A percentile compares a stretch with the other conserved stretches of the same genome.
Evolutionary conservation across 2,113 vertebrate genomes (phyloP).

Genomic region (Atractosteus spatula): DNA sequence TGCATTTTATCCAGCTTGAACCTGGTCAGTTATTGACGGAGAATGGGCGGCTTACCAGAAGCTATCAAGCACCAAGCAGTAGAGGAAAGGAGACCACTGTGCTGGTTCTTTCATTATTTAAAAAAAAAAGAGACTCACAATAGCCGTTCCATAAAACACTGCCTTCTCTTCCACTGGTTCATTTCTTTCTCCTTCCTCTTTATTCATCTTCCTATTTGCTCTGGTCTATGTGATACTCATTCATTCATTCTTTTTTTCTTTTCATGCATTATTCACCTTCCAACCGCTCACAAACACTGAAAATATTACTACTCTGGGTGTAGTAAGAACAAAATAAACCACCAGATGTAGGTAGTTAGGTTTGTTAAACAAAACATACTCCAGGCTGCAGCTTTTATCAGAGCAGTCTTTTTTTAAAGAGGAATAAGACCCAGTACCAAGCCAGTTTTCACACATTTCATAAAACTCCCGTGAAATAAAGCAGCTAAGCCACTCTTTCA

Average conservation of each 20-base stretch:
- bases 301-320: conserved; percentile 24
- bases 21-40: conserved; percentile 33
- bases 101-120: too few species aligned
- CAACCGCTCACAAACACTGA: background rate
- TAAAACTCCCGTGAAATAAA: background rate
- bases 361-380: conserved; percentile 38
- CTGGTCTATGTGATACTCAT: too few species aligned
- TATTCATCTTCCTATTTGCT: too few species aligned
- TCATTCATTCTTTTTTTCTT: too few species aligned
- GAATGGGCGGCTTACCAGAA: conserved; percentile 19
- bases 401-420: conserved; percentile 22
- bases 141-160: too few species aligned
- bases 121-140: too few species aligned
- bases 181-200: too few species aligned
- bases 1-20: conserved; percentile 40
- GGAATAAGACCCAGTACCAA: conserved; percentile 36
- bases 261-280: too few species aligned
- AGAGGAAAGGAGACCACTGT: too few species aligned
- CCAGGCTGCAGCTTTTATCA: conserved; percentile 10
- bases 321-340: conserved; percentile 25
- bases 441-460: conserved; percentile 59
- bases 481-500: conserved; percentile 10
- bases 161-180: too few species aligned
- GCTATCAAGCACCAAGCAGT: background rate
- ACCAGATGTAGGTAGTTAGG: conserved; percentile 23